A percentile compares a stretch with the other conserved stretches of the same genome.
phyloP scores from a whole-genome alignment of 2,888 invertebrate species.

The Drosophila mulleri region DNA sequence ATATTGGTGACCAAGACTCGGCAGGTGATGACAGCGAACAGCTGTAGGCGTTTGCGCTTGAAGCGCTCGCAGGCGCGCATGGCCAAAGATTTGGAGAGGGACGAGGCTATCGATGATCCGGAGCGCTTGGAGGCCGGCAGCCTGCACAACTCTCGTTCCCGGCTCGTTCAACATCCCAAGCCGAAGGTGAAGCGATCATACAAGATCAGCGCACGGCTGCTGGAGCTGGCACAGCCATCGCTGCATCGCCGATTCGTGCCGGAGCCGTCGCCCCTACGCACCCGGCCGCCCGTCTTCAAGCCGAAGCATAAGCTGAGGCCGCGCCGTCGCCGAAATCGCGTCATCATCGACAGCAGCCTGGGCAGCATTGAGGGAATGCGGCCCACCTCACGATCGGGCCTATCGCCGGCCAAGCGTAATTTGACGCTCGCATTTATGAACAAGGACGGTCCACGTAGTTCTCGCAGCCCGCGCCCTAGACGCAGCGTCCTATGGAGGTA shows the following conservation, averaged over 20 bases:
- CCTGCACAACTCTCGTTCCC: neutral
- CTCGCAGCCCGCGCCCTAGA: neutral
- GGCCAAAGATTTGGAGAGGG: constrained; percentile 35
- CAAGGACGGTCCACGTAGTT: constrained; percentile 24
- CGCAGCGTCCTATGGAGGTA: constrained; percentile 37
- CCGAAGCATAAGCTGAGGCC: neutral
- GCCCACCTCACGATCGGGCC: constrained; percentile 25
- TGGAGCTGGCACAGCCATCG: constrained; percentile 37
- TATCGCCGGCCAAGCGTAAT: constrained; percentile 61
- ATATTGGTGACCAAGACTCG: neutral
- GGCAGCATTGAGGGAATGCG: constrained; percentile 49
- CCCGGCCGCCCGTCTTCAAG: neutral
- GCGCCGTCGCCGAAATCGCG: constrained; percentile 2
- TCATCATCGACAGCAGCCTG: constrained; percentile 46
- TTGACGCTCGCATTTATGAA: constrained; percentile 57
- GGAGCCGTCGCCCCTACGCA: neutral
- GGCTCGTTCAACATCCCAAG: neutral
- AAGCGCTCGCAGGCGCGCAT: constrained; percentile 32
- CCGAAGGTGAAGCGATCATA: constrained; percentile 3
- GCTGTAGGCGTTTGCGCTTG: neutral
- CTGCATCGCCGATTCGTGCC: constrained; percentile 1
- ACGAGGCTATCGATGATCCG: constrained; percentile 56
- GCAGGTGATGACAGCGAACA: neutral
- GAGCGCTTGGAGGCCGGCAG: constrained; percentile 33
- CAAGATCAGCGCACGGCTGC: constrained; percentile 41